phyloP scores from a whole-genome alignment of 2,888 invertebrate species.

The Caradrina clavipalpis region DNA sequence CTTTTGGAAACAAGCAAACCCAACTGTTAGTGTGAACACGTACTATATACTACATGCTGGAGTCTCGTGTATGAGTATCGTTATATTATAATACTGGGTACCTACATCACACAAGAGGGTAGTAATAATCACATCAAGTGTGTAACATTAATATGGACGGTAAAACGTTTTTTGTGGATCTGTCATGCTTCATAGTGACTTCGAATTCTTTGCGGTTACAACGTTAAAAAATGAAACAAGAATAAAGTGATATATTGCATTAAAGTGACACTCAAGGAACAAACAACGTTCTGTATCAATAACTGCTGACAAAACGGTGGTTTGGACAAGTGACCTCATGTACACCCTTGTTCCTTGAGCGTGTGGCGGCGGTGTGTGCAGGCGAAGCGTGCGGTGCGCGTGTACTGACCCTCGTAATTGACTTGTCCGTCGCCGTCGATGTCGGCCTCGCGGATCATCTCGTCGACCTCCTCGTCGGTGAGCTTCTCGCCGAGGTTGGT shows the following conservation, averaged over 20 bases:
- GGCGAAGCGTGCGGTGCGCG: constrained; percentile 24
- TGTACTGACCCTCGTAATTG: constrained; percentile 96
- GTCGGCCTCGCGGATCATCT: constrained; percentile 99
- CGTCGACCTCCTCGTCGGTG: constrained; percentile 99
- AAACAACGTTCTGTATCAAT: constrained; percentile 18
- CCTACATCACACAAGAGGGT: constrained; percentile 66
- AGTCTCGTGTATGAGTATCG: constrained; percentile 51
- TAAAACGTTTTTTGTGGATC: constrained; percentile 33
- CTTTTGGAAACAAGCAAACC: constrained; percentile 67
- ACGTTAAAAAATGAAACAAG: constrained; percentile 32
- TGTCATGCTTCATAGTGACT: constrained; percentile 51
- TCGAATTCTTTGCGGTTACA: constrained; percentile 48
- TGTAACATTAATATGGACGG: constrained; percentile 36
- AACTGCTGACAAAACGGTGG: neutral
- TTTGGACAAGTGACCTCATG: neutral
- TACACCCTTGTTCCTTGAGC: constrained; percentile 41
- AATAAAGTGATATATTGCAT: constrained; percentile 42
- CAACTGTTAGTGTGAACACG: constrained; percentile 71
- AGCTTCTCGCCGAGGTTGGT: constrained; percentile 99
- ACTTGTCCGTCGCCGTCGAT: constrained; percentile 99
- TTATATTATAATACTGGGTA: constrained; percentile 52
- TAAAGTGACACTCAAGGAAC: constrained; percentile 51
- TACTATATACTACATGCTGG: constrained; percentile 68
- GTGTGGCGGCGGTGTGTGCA: constrained; percentile 17
- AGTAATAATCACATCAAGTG: constrained; percentile 57